Conservation (phyloP, 2,113 vertebrate species). For the Peromyscus polionotus region DNA sequence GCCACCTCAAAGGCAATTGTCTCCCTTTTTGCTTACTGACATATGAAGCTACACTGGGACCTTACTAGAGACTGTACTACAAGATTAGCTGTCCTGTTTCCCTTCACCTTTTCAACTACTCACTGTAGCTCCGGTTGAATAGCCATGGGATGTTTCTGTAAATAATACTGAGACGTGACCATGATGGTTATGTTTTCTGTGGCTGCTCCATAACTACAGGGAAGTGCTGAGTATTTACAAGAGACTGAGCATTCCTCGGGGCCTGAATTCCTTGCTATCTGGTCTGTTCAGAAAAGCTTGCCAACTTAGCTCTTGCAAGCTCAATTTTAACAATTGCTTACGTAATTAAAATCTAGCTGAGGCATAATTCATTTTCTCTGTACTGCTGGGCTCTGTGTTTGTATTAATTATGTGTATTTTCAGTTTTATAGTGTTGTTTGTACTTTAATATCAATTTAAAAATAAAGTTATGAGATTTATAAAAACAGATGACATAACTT, state of each 20-base stretch:
- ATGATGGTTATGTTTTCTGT: background rate
- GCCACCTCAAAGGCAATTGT: too few species aligned
- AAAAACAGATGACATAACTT: background rate
- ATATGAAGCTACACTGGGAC: background rate
- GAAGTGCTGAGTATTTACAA: background rate
- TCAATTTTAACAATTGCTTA: background rate
- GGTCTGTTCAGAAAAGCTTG: background rate
- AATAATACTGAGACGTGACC: background rate
- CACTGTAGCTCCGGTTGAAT: background rate
- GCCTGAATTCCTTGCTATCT: background rate
- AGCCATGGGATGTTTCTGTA: background rate
- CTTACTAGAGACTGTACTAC: background rate
- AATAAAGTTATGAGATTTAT: background rate
- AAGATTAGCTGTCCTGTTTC: background rate
- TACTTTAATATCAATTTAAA: background rate
- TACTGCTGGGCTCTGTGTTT: background rate
- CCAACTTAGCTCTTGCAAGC: background rate
- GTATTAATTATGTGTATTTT: constrained; percentile 17
- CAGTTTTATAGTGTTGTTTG: background rate
- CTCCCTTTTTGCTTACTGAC: background rate
- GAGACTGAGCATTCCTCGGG: background rate
- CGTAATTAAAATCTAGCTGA: background rate
- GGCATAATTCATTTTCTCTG: background rate
- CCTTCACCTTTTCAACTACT: background rate
- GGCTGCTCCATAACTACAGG: background rate